A percentile compares a stretch with the other conserved stretches of the same genome.
These are phyloP conservation scores for Sebastes fasciatus DNA, from an alignment of 2,113 vertebrate species.

Conservation along the genomic window DNA sequence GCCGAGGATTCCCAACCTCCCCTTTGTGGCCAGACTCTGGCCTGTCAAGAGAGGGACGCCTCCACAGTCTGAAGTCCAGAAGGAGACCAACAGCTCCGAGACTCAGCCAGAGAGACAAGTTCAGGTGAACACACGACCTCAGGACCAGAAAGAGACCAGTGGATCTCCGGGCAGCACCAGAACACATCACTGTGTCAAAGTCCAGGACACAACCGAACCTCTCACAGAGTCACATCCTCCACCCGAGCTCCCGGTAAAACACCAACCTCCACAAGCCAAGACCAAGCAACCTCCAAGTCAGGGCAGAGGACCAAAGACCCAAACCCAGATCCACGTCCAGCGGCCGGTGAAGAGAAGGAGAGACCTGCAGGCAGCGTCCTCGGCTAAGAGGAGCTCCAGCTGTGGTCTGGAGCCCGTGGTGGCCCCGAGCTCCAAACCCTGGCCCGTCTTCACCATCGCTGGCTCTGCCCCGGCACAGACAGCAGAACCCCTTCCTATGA, in stretches of 20 bases:
- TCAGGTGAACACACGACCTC: not conserved
- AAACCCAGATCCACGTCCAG: not conserved
- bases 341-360: slow-evolving; percentile 14
- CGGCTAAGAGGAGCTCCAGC: not conserved
- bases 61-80: slow-evolving; percentile 11
- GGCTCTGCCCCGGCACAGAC: not conserved
- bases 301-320: not conserved
- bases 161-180: not conserved
- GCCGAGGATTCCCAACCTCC: slow-evolving; percentile 1
- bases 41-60: not conserved
- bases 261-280: not conserved
- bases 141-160: not conserved
- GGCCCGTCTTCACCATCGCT: slow-evolving; percentile 59
- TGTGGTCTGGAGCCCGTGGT: slow-evolving; percentile 48
- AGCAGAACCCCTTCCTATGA: not conserved
- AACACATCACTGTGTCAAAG: not conserved
- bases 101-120: not conserved
- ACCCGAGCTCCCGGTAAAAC: not conserved
- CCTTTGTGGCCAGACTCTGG: slow-evolving; percentile 2
- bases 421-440: slow-evolving; percentile 60
- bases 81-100: not conserved
- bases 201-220: not conserved
- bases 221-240: not conserved
- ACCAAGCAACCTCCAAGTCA: too few relatives aligned
- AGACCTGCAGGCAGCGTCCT: not conserved